These are phyloP conservation scores for Semnornis frantzii DNA, from an alignment of 2,113 vertebrate species.

Conservation along the genomic window DNA sequence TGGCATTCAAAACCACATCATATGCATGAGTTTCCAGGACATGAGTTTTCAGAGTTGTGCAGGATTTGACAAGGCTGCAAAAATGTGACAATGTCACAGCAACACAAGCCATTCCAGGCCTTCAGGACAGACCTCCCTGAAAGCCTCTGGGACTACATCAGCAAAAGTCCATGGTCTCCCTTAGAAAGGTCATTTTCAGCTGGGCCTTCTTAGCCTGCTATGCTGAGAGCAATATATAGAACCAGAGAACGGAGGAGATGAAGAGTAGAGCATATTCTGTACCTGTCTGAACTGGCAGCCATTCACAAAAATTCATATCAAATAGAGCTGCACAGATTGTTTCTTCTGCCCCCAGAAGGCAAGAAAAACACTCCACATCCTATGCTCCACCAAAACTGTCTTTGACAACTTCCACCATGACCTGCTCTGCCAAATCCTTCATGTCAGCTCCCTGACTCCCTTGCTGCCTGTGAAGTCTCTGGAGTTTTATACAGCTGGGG, in stretches of 20 bases:
- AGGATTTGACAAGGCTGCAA: slow-evolving; percentile 12
- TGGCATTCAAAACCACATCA: background rate
- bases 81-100: background rate
- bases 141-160: background rate
- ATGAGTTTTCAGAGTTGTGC: background rate
- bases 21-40: background rate
- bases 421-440: background rate
- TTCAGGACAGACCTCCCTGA: background rate
- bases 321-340: background rate
- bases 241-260: background rate
- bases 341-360: background rate
- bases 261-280: background rate
- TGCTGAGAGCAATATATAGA: background rate
- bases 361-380: background rate
- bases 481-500: background rate
- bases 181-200: background rate
- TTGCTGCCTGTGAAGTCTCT: background rate
- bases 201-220: background rate
- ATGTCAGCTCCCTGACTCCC: background rate
- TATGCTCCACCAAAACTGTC: background rate
- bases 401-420: background rate
- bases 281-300: background rate
- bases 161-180: background rate
- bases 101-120: background rate
- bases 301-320: background rate